These are phyloP conservation scores for Leptothorax acervorum DNA, from an alignment of 2,888 invertebrate genomes.

Conservation along the genomic window DNA sequence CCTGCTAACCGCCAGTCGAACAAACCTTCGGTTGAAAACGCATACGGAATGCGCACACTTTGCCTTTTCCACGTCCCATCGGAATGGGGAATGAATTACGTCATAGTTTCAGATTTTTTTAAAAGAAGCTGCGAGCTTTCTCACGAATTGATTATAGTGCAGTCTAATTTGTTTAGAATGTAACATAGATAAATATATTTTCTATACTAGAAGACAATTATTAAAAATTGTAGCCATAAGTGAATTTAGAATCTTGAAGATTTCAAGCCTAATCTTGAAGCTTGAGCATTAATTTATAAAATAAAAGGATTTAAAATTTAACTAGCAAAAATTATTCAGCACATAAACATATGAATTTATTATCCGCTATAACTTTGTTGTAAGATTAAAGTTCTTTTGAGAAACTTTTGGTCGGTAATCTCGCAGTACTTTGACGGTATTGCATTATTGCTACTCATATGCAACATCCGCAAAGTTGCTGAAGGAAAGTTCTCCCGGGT, in stretches of 20 bases:
- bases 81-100: not conserved
- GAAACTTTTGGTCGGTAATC: slow-evolving; percentile 27
- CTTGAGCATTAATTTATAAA: not conserved
- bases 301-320: not conserved
- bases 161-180: not conserved
- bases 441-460: slow-evolving; percentile 30
- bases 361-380: not conserved
- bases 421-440: not conserved
- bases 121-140: not conserved
- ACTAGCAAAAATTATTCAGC: not conserved
- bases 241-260: not conserved
- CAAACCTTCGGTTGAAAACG: not conserved
- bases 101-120: not conserved
- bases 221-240: not conserved
- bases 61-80: not conserved
- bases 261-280: not conserved
- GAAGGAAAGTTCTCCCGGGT: slow-evolving; percentile 30
- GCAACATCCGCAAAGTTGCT: slow-evolving; percentile 25
- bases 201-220: not conserved
- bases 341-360: not conserved
- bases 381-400: not conserved
- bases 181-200: not conserved
- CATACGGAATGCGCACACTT: not conserved
- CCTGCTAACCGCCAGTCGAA: not conserved
- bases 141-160: not conserved